Evolutionary conservation across 1,140 invertebrate species (phyloP).

Genomic region (Rhagoletis zephyria): DNA sequence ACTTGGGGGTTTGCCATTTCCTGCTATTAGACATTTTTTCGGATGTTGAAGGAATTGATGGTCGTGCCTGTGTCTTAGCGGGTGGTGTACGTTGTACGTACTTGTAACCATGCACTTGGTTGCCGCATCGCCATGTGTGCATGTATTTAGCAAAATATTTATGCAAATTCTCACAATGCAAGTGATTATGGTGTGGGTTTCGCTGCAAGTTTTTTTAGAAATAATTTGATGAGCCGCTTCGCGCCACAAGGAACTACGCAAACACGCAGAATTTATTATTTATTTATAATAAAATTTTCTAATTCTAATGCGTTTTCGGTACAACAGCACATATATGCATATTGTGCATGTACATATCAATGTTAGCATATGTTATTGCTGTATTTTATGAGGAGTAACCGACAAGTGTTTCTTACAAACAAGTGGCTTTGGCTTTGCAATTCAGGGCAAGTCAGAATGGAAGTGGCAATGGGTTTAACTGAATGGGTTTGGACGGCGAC

Average conservation of each 20-base stretch:
- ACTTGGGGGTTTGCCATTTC: too few species aligned
- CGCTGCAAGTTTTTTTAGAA: neutral
- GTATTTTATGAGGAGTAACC: neutral
- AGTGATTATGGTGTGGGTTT: neutral
- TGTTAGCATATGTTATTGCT: neutral
- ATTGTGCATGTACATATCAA: neutral
- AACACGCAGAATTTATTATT: neutral
- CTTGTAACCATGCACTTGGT: too few species aligned
- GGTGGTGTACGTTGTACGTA: too few species aligned
- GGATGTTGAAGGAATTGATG: too few species aligned
- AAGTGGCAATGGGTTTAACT: neutral
- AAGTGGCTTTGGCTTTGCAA: slow-evolving; percentile 30
- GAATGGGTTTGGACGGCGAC: slow-evolving; percentile 29
- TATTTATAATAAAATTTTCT: neutral
- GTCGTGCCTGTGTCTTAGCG: too few species aligned
- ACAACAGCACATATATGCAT: neutral
- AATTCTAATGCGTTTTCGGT: neutral
- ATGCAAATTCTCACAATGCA: too few species aligned
- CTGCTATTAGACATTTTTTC: too few species aligned
- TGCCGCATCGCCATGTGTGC: too few species aligned
- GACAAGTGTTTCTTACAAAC: slow-evolving; percentile 38
- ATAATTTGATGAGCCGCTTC: neutral
- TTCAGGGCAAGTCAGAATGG: too few species aligned
- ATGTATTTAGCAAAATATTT: neutral
- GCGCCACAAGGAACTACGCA: neutral